A percentile compares a stretch with the other conserved stretches of the same genome.
These are phyloP conservation scores for Crocuta crocuta DNA, from an alignment of 2,113 vertebrate species.

Conservation along the genomic window DNA sequence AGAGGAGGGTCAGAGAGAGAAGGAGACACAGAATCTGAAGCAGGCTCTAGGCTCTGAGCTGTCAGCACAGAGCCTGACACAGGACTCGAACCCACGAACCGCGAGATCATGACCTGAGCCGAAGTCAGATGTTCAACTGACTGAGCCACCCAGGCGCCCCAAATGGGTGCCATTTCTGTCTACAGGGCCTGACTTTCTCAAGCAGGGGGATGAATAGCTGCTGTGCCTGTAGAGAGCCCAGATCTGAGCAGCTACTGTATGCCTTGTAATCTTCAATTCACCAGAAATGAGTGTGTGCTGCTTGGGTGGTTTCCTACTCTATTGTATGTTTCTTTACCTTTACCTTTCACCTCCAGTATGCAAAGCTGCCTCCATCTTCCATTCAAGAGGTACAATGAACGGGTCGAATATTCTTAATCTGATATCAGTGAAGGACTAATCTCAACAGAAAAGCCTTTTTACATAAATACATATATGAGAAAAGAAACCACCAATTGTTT, in stretches of 20 bases:
- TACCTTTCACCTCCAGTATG: neutral
- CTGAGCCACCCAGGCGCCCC: too few species aligned
- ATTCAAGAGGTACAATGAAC: neutral
- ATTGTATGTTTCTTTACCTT: neutral
- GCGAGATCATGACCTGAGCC: too few species aligned
- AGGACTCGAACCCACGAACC: too few species aligned
- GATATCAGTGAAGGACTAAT: neutral
- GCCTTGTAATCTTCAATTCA: neutral
- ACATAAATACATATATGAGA: neutral
- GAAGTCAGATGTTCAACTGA: too few species aligned
- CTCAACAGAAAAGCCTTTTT: conserved; percentile 9
- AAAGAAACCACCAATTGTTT: conserved; percentile 30
- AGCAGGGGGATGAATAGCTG: neutral
- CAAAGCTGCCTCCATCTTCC: neutral
- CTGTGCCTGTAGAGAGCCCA: neutral
- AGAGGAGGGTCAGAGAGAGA: too few species aligned
- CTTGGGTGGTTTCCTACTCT: neutral
- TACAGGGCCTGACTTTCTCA: neutral
- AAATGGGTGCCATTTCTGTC: neutral
- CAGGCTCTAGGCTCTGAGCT: too few species aligned
- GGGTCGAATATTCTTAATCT: conserved; percentile 35
- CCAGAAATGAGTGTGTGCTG: neutral
- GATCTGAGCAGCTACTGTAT: neutral
- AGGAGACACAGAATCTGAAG: too few species aligned
- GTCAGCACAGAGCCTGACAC: too few species aligned